phyloP scores from a whole-genome alignment of 2,113 vertebrate species.

The Cyprinodon variegatus region DNA sequence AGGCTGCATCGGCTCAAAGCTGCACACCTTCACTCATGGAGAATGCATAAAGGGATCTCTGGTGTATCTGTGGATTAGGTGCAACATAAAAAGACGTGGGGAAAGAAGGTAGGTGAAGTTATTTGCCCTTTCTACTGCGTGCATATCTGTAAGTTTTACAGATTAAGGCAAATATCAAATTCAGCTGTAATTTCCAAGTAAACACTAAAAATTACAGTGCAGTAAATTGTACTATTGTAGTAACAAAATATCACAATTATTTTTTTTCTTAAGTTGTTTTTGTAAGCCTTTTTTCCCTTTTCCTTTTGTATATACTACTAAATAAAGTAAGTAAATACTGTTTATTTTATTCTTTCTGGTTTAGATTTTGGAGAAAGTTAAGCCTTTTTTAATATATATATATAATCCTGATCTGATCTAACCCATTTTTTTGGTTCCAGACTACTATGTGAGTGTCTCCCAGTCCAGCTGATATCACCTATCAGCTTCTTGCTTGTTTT shows the following conservation, averaged over 20 bases:
- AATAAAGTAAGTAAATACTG: too few relatives aligned
- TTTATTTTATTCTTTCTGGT: neutral
- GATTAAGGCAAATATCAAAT: neutral
- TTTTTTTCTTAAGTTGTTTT: too few relatives aligned
- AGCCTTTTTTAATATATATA: too few relatives aligned
- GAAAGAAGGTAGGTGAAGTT: slow-evolving; percentile 48
- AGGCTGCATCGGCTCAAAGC: slow-evolving; percentile 48
- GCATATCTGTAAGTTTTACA: slow-evolving; percentile 9
- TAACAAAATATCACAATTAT: neutral
- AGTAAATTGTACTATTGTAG: neutral
- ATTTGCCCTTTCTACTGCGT: slow-evolving; percentile 23
- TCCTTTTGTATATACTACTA: too few relatives aligned
- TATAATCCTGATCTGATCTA: too few relatives aligned
- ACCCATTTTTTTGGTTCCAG: too few relatives aligned
- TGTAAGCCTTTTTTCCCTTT: too few relatives aligned
- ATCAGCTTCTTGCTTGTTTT: too few relatives aligned
- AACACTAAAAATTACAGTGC: neutral
- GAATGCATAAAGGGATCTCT: slow-evolving; percentile 71
- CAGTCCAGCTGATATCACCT: too few relatives aligned
- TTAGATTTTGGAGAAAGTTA: neutral
- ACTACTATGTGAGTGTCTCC: too few relatives aligned
- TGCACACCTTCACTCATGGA: slow-evolving; percentile 67
- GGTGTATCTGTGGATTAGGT: slow-evolving; percentile 63
- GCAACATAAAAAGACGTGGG: slow-evolving; percentile 20
- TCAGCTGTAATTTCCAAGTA: neutral